Evolutionary conservation across 2,113 vertebrate genomes (phyloP), one percentile per base, ranked within the genome.

Genomic region (Montifringilla adamsi): DNA sequence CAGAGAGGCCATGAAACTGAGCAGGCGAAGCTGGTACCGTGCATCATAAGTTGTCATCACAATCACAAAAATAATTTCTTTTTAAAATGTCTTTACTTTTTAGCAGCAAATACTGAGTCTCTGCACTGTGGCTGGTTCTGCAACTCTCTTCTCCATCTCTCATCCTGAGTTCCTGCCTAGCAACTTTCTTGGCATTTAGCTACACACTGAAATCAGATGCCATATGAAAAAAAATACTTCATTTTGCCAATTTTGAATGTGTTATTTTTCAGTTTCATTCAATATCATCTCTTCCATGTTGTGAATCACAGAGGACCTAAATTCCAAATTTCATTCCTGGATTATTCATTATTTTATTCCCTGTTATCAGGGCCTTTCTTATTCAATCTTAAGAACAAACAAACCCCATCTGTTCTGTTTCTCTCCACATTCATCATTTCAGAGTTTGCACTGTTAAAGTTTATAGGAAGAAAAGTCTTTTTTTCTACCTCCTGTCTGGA

Each of bases 191-290:
- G 58, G 63, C 79, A 49, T 69, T 76, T 76, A 81, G 24, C 31
- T 77, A 35, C n/a, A 15, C 8, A 46, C 21, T 30, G 56, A 78
- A 92, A 90, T 83, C 59, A 86, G 37, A 81, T 50, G 12, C 26
- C 23, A 15, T 23, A 27, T 33, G 26, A 70, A 89, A 70, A 70
- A 70, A 90, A 66, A 23, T 27, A 37, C 13, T 78, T 74, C 33
- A 47, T 89, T 90, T 69, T 95, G 19, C n/a, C 59, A 43, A 59
- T 49, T 93, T 53, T 44, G 13, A 86, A 60, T 10, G 10, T 77
- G 68, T 6, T 69, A 11, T 44, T 89, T 87, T 95, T 81, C 84
- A 84, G n/a, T 70, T 93, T 84, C 68, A 67, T 91, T 95, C 86
- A 94, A 21, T 76, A 92, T 35, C n/a, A 39, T 43, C 17, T 89